Evolutionary conservation across 2,113 vertebrate species (phyloP).

Genomic region (Centrocercus urophasianus): DNA sequence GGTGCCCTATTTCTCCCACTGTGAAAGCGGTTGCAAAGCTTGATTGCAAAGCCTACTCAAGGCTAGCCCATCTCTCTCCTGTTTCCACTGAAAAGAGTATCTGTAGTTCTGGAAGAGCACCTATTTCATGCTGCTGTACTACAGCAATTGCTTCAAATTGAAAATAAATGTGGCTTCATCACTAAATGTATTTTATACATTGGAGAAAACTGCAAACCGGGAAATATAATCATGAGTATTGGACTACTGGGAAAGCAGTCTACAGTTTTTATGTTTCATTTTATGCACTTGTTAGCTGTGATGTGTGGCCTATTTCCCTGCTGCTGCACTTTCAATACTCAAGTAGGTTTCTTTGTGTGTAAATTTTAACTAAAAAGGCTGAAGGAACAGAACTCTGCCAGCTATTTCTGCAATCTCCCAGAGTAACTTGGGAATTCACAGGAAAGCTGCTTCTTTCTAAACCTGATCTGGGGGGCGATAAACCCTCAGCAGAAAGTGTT

Average conservation of each 20-base stretch:
- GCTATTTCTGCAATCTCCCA: background rate
- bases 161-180: constrained; percentile 4
- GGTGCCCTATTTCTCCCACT: background rate
- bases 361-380: background rate
- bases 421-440: background rate
- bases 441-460: background rate
- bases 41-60: background rate
- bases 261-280: background rate
- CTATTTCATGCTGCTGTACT: background rate
- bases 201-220: background rate
- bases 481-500: background rate
- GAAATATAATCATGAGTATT: background rate
- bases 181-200: background rate
- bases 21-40: background rate
- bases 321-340: background rate
- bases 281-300: background rate
- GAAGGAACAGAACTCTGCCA: background rate
- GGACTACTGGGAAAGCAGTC: background rate
- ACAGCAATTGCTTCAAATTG: background rate
- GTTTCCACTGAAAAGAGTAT: background rate
- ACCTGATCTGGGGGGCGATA: background rate
- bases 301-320: background rate
- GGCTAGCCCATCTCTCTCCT: background rate
- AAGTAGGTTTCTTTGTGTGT: background rate
- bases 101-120: background rate